Evolutionary conservation across 2,888 invertebrate species (phyloP).

Genomic region (Nowickia ferox): DNA sequence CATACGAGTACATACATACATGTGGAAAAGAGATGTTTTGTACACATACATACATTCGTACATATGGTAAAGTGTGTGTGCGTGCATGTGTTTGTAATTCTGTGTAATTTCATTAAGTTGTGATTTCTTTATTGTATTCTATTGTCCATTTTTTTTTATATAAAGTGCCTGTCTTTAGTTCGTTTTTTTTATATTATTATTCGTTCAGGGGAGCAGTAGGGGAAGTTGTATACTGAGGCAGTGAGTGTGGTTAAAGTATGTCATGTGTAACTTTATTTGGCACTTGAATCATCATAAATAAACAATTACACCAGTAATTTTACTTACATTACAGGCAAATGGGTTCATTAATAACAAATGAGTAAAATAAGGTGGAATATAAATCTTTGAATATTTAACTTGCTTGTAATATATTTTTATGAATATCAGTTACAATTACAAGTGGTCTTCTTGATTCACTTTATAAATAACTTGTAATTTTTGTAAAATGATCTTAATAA

Average conservation of each 20-base stretch:
- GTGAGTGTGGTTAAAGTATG: constrained; percentile 57
- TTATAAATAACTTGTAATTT: neutral
- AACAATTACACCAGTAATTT: constrained; percentile 78
- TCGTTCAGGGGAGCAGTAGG: neutral
- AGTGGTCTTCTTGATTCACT: neutral
- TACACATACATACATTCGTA: neutral
- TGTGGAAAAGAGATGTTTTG: neutral
- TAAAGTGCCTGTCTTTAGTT: constrained; percentile 20
- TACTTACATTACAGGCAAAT: constrained; percentile 64
- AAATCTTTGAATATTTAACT: neutral
- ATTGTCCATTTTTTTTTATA: constrained; percentile 72
- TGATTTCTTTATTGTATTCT: constrained; percentile 71
- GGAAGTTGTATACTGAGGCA: neutral
- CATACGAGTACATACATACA: neutral
- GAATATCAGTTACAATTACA: constrained; percentile 23
- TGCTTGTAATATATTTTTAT: neutral
- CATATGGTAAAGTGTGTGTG: no score
- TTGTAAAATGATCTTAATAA: no score
- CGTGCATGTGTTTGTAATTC: constrained; percentile 33
- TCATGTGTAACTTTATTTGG: constrained; percentile 80
- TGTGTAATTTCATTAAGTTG: constrained; percentile 74
- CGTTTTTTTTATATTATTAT: neutral
- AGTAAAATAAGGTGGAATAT: constrained; percentile 4
- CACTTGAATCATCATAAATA: constrained; percentile 81
- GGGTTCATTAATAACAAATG: constrained; percentile 70